Percentiles rank a stretch among this genome's conserved stretches.
These are phyloP conservation scores for Chrysogorgia sp. DNA, from an alignment of 92 coral and sea anemone genomes.

Conservation along the genomic window DNA sequence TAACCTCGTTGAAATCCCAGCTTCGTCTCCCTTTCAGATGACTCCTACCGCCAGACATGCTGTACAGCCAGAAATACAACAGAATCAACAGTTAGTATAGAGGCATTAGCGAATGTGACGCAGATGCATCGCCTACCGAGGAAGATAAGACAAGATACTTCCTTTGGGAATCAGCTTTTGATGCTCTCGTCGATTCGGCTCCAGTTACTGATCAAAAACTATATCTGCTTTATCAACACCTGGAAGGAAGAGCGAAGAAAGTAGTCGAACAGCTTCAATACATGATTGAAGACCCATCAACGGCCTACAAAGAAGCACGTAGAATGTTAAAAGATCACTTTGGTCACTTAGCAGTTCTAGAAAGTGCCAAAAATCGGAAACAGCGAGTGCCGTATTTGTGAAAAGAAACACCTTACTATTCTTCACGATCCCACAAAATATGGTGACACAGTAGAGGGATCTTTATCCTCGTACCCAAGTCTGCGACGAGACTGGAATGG, in stretches of 20 bases:
- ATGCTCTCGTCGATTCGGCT: slow-evolving; percentile 63
- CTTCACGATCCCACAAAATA: slow-evolving; percentile 54
- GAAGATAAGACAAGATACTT: slow-evolving; percentile 67
- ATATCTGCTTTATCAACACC: slow-evolving; percentile 64
- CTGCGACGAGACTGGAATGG: slow-evolving; percentile 59
- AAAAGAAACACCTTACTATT: slow-evolving; percentile 60
- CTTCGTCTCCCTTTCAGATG: not conserved
- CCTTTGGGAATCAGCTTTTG: slow-evolving; percentile 56
- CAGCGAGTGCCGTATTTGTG: slow-evolving; percentile 61
- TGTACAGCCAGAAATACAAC: slow-evolving; percentile 32
- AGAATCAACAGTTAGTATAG: slow-evolving; percentile 30
- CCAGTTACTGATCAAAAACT: slow-evolving; percentile 62
- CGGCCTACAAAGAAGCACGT: slow-evolving; percentile 66
- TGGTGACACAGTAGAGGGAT: too few species aligned
- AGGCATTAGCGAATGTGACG: slow-evolving; percentile 51
- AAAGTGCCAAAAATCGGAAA: slow-evolving; percentile 61
- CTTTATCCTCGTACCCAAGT: slow-evolving; percentile 67
- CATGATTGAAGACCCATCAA: slow-evolving; percentile 57
- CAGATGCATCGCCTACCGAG: slow-evolving; percentile 64
- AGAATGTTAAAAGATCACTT: slow-evolving; percentile 56
- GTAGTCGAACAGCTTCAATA: slow-evolving; percentile 69
- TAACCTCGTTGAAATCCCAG: slow-evolving; percentile 5
- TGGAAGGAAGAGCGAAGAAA: slow-evolving; percentile 60
- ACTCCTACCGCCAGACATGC: slow-evolving; percentile 5
- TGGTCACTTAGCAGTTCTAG: slow-evolving; percentile 58